A percentile compares a stretch with the other conserved stretches of the same genome.
Evolutionary conservation across 2,113 vertebrate species (phyloP).

Genomic region (Gila orcuttii): DNA sequence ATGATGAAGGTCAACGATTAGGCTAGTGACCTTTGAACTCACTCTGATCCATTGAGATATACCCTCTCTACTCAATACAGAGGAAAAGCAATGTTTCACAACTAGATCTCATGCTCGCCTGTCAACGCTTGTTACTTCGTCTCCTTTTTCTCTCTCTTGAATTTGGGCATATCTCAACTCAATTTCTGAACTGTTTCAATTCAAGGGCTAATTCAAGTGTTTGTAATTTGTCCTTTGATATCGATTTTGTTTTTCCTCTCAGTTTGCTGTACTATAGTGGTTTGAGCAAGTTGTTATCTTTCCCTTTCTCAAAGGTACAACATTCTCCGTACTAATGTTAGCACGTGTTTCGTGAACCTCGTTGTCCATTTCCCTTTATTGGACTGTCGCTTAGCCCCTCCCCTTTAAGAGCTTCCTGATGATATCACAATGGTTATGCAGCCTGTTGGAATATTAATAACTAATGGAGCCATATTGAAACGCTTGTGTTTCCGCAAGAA

Average conservation of each 20-base stretch:
- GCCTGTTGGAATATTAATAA: neutral
- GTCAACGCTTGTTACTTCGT: conserved; percentile 31
- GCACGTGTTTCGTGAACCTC: conserved; percentile 63
- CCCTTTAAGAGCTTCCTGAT: conserved; percentile 43
- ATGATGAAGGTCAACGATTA: conserved; percentile 40
- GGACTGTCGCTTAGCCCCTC: conserved; percentile 39
- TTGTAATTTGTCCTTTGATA: conserved; percentile 61
- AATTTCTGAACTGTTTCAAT: conserved; percentile 70
- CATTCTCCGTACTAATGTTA: conserved; percentile 57
- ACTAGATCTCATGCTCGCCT: conserved; percentile 31
- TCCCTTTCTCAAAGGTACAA: conserved; percentile 54
- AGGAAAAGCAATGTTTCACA: conserved; percentile 20
- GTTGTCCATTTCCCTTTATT: conserved; percentile 54
- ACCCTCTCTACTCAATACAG: conserved; percentile 34
- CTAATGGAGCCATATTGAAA: conserved; percentile 24
- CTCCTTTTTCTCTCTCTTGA: conserved; percentile 38
- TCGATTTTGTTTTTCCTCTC: conserved; percentile 56
- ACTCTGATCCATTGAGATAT: conserved; percentile 33
- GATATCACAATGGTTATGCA: conserved; percentile 62
- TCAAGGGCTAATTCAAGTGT: conserved; percentile 80
- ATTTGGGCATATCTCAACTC: conserved; percentile 57
- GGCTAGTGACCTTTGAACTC: conserved; percentile 46
- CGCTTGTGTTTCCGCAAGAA: conserved; percentile 7
- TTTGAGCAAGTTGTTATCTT: conserved; percentile 53
- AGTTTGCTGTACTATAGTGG: conserved; percentile 56